These are phyloP conservation scores for Athalia cordata DNA, from an alignment of 2,888 invertebrate genomes.

Conservation along the genomic window DNA sequence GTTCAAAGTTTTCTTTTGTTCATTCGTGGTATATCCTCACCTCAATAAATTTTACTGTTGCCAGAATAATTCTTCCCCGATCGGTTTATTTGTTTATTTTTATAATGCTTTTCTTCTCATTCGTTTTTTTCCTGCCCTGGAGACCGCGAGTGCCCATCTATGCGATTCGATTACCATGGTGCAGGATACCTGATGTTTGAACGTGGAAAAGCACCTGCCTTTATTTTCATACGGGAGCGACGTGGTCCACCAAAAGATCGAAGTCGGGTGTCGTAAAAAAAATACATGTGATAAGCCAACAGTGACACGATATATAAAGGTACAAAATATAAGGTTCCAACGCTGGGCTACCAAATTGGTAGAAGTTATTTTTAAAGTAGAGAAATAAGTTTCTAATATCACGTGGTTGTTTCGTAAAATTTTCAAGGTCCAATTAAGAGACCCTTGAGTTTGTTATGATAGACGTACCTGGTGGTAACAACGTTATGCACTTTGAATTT, in stretches of 20 bases:
- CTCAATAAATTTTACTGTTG: no score
- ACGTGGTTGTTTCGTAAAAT: background rate
- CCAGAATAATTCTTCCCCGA: no score
- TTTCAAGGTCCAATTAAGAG: slow-evolving; percentile 2
- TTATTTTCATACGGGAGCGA: background rate
- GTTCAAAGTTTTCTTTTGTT: no score
- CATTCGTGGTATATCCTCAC: no score
- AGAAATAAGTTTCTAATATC: background rate
- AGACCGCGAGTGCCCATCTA: background rate
- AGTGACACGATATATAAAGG: slow-evolving; percentile 27
- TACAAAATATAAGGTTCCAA: slow-evolving; percentile 36
- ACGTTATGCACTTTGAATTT: slow-evolving; percentile 35
- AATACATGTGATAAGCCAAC: slow-evolving; percentile 11
- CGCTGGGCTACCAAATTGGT: background rate
- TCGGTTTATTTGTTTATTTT: no score
- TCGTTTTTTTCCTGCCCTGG: no score
- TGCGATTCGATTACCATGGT: background rate
- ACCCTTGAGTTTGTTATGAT: background rate
- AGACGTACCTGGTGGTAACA: slow-evolving; percentile 12
- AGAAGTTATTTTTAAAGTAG: background rate
- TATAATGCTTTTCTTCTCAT: no score
- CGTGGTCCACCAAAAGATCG: background rate
- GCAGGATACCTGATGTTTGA: background rate
- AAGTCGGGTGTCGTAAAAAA: slow-evolving; percentile 4
- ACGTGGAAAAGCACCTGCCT: background rate